Base-by-base conservation (phyloP, 2,888 invertebrate genomes). In the Leptarthrus brevirostris region DNA sequence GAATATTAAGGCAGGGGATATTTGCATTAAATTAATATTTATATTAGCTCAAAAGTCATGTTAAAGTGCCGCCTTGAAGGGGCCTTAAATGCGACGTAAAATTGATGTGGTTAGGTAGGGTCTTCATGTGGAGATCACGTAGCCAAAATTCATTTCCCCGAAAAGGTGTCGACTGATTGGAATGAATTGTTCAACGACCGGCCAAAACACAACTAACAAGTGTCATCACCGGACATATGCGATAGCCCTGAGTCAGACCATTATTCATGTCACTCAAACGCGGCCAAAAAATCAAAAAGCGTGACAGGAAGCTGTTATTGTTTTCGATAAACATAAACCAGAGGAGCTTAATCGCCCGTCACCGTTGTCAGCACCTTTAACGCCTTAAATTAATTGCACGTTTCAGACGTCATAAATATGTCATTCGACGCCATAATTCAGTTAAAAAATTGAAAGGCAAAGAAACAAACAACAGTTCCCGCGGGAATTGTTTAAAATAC, bases 261-360 rank as follows among this genome's bases (percentile, higher is more conserved):
- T 69, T 69, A 69, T 52, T 69, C 69, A 69, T 52, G 69, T 69
- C 52, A 52, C 16, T 69, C 69, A 52, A 69, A 69, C 52, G 52
- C 69, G 69, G 69, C 69, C 69, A 49, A 69, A 69, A 52, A 69
- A 52, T 75, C 73, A 75, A 76, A 74, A 77, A 77, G 77, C 78
- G 78, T 78, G 78, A 78, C 78, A 78, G 78, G 78, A 78, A 78
- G 78, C 77, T 76, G 74, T 78, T 77, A 78, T 78, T 78, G 77
- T 77, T 75, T 77, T 74, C 44, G 22, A 44, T 40, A 52, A 71
- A 71, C 54, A 54, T 44, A 54, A 71, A 71, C 40, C 22, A 71
- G 16, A 36, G 44, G 24, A 53, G 12, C 22, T 36, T 71, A 71
- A 72, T 56, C 56, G 72, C n/a, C 47, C 56, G 56, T 72, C 56